phyloP scores from a whole-genome alignment of 2,888 invertebrate genomes.

The Nemoura dubitans region DNA sequence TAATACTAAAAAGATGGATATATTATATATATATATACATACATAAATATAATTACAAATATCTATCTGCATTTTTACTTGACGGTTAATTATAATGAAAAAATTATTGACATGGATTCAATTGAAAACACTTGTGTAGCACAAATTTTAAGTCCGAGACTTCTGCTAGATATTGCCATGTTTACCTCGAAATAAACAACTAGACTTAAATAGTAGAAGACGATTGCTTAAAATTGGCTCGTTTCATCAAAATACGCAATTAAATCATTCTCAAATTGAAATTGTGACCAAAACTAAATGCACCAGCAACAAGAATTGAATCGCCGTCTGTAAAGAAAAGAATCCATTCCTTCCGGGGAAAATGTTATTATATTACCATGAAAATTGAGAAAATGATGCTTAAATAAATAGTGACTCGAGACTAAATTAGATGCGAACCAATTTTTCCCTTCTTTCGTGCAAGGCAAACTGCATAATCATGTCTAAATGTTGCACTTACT shows the following conservation, averaged over 20 bases:
- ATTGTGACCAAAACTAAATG: not conserved
- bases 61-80: slow-evolving; percentile 32
- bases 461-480: not conserved
- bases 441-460: not conserved
- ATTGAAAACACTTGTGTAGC: not conserved
- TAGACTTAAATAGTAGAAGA: not conserved
- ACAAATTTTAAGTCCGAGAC: slow-evolving; percentile 2
- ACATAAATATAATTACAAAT: not conserved
- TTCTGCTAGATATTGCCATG: not conserved
- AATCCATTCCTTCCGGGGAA: slow-evolving; percentile 12
- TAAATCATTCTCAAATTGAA: not conserved
- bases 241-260: not conserved
- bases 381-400: not conserved
- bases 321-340: not conserved
- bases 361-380: not conserved
- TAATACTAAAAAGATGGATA: slow-evolving; percentile 12
- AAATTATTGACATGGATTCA: not conserved
- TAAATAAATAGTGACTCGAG: not conserved
- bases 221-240: not conserved
- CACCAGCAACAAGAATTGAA: slow-evolving; percentile 7
- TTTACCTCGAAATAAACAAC: not conserved
- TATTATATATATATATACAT: not conserved
- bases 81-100: slow-evolving; percentile 16
- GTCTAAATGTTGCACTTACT: not conserved
- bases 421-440: not conserved